phyloP scores from a whole-genome alignment of 2,113 vertebrate species.

The Phalacrocorax aristotelis region DNA sequence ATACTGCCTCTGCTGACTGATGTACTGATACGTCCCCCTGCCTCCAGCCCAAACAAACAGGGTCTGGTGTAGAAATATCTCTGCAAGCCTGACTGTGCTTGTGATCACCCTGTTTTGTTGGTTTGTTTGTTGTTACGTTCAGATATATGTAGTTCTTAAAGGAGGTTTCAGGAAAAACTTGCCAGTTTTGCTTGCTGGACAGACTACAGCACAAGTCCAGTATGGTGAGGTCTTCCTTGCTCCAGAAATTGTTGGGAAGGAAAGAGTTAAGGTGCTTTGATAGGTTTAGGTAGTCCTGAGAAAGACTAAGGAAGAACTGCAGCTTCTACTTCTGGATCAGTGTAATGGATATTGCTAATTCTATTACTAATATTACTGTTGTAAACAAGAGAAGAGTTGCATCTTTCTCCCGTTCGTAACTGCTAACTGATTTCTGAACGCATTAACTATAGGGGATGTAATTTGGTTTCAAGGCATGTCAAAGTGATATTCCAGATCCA shows the following conservation, averaged over 20 bases:
- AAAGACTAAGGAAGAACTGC: background rate
- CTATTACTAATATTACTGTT: background rate
- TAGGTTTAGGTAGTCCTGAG: background rate
- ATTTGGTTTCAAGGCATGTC: conserved; percentile 5
- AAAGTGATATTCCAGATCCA: background rate
- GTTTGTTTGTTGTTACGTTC: background rate
- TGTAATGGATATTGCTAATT: background rate
- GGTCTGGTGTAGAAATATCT: background rate
- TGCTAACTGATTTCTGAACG: background rate
- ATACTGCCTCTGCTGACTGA: background rate
- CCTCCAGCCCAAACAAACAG: background rate
- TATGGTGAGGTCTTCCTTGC: background rate
- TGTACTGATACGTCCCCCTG: background rate
- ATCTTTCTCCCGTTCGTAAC: background rate
- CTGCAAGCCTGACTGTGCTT: background rate
- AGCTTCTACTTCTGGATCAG: background rate
- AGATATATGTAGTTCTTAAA: background rate
- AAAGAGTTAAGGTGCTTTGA: background rate
- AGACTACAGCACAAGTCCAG: background rate
- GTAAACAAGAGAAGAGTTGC: background rate
- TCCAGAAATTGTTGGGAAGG: background rate
- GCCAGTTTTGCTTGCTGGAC: background rate
- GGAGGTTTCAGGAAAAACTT: background rate
- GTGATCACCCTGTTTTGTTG: background rate
- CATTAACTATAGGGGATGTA: background rate